These are phyloP conservation scores for Acridotheres tristis DNA, from an alignment of 2,797 vertebrate genomes.

Conservation along the genomic window DNA sequence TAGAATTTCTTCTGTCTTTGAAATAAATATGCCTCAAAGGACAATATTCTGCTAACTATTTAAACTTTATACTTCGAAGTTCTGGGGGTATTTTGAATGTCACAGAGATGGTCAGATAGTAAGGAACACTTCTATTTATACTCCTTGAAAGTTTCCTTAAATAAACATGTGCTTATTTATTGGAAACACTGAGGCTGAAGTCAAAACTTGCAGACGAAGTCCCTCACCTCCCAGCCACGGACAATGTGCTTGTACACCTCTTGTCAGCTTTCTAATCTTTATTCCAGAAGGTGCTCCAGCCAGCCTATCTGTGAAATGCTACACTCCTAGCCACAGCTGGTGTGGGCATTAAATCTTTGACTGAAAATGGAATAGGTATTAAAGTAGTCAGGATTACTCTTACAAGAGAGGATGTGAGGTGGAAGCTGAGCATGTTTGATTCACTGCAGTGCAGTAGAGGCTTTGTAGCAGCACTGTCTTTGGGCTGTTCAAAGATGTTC, in stretches of 20 bases:
- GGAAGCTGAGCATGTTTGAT: not conserved
- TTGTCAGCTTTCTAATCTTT: slow-evolving; percentile 20
- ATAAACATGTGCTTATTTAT: slow-evolving; percentile 47
- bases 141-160: slow-evolving; percentile 46
- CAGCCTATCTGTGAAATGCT: slow-evolving; percentile 8
- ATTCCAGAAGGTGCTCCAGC: slow-evolving; percentile 21
- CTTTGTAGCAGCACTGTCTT: not conserved
- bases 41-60: not conserved
- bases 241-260: not conserved
- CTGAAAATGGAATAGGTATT: slow-evolving; percentile 34
- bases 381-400: not conserved
- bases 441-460: not conserved
- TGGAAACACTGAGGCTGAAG: slow-evolving; percentile 11
- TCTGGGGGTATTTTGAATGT: not conserved
- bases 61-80: slow-evolving; percentile 11
- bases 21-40: slow-evolving; percentile 10
- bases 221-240: not conserved
- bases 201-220: not conserved
- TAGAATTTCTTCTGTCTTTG: slow-evolving; percentile 59
- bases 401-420: not conserved
- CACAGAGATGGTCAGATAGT: slow-evolving; percentile 32
- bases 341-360: not conserved
- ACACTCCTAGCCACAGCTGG: not conserved
- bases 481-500: not conserved
- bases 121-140: slow-evolving; percentile 62